Evolutionary conservation across 2,888 invertebrate species (phyloP), one percentile per base, ranked within the genome.

Genomic region (Prionchulus punctatus): DNA sequence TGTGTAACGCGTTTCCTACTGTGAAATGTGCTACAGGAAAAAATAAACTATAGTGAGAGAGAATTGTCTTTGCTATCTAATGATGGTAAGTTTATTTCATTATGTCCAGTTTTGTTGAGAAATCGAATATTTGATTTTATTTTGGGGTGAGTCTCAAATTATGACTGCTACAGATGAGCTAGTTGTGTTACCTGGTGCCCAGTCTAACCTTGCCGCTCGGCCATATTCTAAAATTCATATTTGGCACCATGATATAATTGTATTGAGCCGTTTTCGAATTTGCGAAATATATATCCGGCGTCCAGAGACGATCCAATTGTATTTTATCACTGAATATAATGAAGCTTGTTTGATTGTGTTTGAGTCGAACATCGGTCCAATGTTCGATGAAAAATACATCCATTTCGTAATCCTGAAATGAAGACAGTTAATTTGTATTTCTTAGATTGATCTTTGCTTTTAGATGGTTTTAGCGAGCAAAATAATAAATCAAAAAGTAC

Each of bases 271-370:
- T 30, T 30, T 31, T 31, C 7, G 36, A 30, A 15, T 28, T 52
- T 12, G 47, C 47, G 47, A 45, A 45, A 45, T 45, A 45, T 7
- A 45, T 45, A 23, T 45, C 47, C 4, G 47, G 47, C 47, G 23
- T 45, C 47, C 47, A 45, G 7, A 45, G 7, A 45, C 3, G 66
- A 64, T 55, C 62, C 30, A 54, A 27, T 23, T 54, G 30, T 2
- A 4, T 25, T 28, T 43, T 43, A 2, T 45, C 28, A 25, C 31
- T 54, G 45, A 54, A 54, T 2, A n/a, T 26, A 3, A 54, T 47
- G 43, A 26, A 47, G 3, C 2, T 18, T 3, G 21, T 25, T 7
- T 45, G 3, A 18, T 55, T 31, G 42, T 55, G 55, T 28, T 25
- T 23, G 48, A 55, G 28, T 15, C 55, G 30, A 12, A 2, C 3